Conservation (phyloP, 2,113 vertebrate genomes). For the Hippolais icterina region DNA sequence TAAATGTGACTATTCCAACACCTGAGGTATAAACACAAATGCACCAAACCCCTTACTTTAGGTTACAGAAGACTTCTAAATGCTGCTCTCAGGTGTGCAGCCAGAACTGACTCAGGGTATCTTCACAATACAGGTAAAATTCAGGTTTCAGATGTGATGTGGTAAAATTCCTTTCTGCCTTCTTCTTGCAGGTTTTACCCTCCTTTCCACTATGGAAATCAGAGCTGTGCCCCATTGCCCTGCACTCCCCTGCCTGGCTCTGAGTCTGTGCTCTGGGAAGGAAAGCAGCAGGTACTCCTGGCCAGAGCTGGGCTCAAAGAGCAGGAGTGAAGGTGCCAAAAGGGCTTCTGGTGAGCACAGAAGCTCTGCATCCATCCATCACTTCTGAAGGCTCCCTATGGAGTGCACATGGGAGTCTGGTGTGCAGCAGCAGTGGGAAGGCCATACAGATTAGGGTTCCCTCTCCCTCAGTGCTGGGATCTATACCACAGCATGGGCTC, state of each 20-base stretch:
- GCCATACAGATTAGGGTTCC: neutral
- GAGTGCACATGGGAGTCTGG: neutral
- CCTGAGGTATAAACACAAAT: neutral
- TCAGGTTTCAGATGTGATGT: neutral
- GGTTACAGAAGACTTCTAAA: neutral
- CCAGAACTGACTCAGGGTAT: neutral
- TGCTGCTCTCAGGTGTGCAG: neutral
- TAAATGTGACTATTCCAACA: neutral
- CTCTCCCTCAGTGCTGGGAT: neutral
- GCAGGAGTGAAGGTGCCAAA: neutral
- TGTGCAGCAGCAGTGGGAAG: neutral
- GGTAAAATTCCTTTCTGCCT: neutral
- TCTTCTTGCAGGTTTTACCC: neutral
- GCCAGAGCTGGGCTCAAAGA: fast-evolving
- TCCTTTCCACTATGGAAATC: neutral
- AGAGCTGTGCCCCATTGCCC: neutral
- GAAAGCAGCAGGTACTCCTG: neutral
- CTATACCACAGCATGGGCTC: neutral
- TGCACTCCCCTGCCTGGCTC: neutral
- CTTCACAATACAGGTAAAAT: neutral
- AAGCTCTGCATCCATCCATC: neutral
- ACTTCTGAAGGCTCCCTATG: neutral
- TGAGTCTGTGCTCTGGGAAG: fast-evolving
- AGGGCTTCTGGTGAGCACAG: neutral
- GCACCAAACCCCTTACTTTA: neutral